phyloP scores from a whole-genome alignment of 1,140 invertebrate genomes.

The Pseudachorutes palmiensis region DNA sequence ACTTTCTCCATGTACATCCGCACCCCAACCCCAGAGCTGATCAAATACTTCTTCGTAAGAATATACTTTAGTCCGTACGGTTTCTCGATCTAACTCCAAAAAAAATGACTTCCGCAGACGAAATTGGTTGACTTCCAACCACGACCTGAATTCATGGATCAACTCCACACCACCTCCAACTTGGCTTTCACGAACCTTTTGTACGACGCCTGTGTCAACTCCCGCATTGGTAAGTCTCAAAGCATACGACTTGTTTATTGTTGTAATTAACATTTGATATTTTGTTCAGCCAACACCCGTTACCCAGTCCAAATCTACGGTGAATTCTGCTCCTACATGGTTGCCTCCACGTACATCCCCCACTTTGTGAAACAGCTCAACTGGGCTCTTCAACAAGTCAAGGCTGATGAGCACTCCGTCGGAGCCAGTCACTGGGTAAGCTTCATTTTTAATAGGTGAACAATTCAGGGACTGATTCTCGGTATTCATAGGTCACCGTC shows the following conservation, averaged over 20 bases:
- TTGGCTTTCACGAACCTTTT: constrained; percentile 33
- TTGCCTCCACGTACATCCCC: constrained; percentile 28
- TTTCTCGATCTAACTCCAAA: background rate
- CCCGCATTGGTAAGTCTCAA: constrained; percentile 17
- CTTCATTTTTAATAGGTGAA: no score
- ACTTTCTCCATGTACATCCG: constrained; percentile 34
- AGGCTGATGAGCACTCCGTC: constrained; percentile 11
- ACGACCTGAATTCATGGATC: background rate
- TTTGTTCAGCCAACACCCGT: constrained; percentile 18
- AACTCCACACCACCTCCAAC: constrained; percentile 33
- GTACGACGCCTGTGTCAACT: constrained; percentile 38
- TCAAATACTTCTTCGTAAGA: constrained; percentile 27
- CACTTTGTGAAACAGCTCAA: constrained; percentile 25
- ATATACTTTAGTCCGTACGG: background rate
- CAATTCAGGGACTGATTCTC: no score
- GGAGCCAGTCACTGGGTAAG: constrained; percentile 15
- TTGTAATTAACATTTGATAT: background rate
- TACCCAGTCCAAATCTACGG: constrained; percentile 38
- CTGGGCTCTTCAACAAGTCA: background rate
- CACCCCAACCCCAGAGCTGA: constrained; percentile 35
- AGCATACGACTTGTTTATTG: background rate
- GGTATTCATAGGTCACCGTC: no score
- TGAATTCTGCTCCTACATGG: constrained; percentile 33
- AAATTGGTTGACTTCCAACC: background rate
- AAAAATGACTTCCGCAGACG: background rate